phyloP scores from a whole-genome alignment of 2,888 invertebrate genomes.

The Tiliacea citrago region DNA sequence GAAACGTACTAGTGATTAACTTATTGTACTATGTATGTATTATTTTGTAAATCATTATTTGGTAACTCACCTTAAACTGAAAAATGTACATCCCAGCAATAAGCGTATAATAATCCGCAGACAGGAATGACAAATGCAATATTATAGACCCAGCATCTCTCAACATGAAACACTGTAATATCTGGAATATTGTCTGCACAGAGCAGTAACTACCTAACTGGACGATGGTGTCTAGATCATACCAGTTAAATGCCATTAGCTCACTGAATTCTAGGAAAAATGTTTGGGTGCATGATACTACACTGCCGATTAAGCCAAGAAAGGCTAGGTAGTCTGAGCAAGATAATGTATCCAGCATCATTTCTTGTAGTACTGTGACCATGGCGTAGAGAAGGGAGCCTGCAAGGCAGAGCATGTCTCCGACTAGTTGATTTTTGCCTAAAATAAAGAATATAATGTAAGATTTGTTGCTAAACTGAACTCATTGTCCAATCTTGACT shows the following conservation, averaged over 20 bases:
- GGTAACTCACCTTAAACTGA: conserved; percentile 92
- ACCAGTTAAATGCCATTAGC: conserved; percentile 92
- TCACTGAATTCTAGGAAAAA: conserved; percentile 94
- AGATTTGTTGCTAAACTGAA: background rate
- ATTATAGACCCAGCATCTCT: conserved; percentile 95
- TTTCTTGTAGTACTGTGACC: conserved; percentile 95
- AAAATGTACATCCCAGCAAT: conserved; percentile 95
- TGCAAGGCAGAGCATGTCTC: conserved; percentile 95
- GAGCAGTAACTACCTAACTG: conserved; percentile 92
- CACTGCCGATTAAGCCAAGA: conserved; percentile 95
- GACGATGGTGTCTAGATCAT: conserved; percentile 92
- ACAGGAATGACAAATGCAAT: conserved; percentile 95
- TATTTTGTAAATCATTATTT: background rate
- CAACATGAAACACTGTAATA: conserved; percentile 94
- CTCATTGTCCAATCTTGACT: background rate
- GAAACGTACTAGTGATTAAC: background rate
- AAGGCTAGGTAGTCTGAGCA: conserved; percentile 95
- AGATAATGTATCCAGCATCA: conserved; percentile 94
- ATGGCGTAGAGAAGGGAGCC: conserved; percentile 95
- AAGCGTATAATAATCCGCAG: conserved; percentile 96
- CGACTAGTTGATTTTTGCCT: conserved; percentile 95
- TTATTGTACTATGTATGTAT: background rate
- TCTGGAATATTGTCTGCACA: conserved; percentile 94
- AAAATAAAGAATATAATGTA: conserved; percentile 68
- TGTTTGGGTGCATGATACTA: conserved; percentile 95